Base-by-base conservation (phyloP, 2,797 vertebrate species). In the Neopelma chrysocephalum region DNA sequence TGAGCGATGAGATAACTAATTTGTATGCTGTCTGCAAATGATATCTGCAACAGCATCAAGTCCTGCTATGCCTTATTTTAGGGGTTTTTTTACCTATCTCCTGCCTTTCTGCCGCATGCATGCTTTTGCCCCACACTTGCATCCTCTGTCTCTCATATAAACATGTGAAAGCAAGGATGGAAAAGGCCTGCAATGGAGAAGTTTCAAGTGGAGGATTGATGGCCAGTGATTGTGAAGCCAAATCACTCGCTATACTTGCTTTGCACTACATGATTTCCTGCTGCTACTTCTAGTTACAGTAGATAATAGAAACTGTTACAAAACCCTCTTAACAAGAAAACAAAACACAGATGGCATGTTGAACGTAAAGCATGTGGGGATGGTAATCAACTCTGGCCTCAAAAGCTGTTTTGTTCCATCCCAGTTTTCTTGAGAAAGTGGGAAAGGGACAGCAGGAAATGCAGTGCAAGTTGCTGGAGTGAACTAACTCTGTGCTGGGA, bases 221-320 rank as follows among this genome's bases (percentile, higher is more conserved):
- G 94, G 87, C 86, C 84, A 64, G 60, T 80, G 77, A 50, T 87
- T 92, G 91, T 88, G 76, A 94, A 96, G 95, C 96, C 94, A 97
- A 97, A 97, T 96, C 82, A 71, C 95, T 97, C 78, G 1, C 95
- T 93, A 62, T 95, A 96, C 94, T 97, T 97, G 26, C 64, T 94
- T 87, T 76, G 93, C 51, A 50, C 90, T 85, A 85, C 93, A 90
- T 2, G 42, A 90, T 95, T 97, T 97, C 96, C 96, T 97, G 96
- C 94, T 97, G 96, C 96, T 97, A 94, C 96, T 97, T 97, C 95
- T 97, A 95, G 94, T 97, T 97, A 96, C 50, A 93, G 94, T 78
- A 96, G 96, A 96, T 96, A 97, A 97, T 97, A 97, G 97, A 97
- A 97, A 96, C 89, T 86, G 93, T 97, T 97, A 92, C 95, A 94